Conservation (phyloP, 1,140 invertebrate species). For the Latrodectus geometricus region DNA sequence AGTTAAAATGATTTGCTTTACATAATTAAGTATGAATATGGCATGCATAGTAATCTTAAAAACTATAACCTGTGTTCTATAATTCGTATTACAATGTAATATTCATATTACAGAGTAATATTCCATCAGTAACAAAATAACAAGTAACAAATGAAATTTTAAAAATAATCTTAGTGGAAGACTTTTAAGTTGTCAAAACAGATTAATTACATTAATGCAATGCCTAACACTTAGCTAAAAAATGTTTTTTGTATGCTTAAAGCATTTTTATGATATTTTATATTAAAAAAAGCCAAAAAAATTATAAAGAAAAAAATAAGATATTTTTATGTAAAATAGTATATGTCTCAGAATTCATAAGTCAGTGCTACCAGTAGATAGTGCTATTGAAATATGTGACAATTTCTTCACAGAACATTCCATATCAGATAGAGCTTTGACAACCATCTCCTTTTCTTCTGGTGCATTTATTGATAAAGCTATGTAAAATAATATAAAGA, state of each 20-base stretch:
- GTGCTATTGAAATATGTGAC: conserved; percentile 41
- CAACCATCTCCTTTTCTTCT: conserved; percentile 26
- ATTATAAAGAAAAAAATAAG: background rate
- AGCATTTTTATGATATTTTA: background rate
- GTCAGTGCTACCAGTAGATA: conserved; percentile 54
- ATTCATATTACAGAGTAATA: too few species aligned
- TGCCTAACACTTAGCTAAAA: background rate
- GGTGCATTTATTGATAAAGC: conserved; percentile 3
- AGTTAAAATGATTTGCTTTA: too few species aligned
- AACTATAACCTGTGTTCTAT: too few species aligned
- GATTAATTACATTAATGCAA: background rate
- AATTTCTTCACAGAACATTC: conserved; percentile 44
- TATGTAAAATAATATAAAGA: conserved; percentile 6
- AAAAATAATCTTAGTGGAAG: too few species aligned
- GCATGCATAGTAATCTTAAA: too few species aligned
- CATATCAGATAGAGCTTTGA: conserved; percentile 35
- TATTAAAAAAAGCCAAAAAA: background rate
- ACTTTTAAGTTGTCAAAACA: background rate
- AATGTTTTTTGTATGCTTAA: background rate
- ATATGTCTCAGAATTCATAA: background rate
- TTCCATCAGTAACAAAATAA: too few species aligned
- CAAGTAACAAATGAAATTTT: too few species aligned
- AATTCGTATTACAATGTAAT: too few species aligned
- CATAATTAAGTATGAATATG: too few species aligned
- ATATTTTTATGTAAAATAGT: background rate